Base-by-base conservation (phyloP, 2,888 invertebrate genomes). In the Calephelis perditalis region DNA sequence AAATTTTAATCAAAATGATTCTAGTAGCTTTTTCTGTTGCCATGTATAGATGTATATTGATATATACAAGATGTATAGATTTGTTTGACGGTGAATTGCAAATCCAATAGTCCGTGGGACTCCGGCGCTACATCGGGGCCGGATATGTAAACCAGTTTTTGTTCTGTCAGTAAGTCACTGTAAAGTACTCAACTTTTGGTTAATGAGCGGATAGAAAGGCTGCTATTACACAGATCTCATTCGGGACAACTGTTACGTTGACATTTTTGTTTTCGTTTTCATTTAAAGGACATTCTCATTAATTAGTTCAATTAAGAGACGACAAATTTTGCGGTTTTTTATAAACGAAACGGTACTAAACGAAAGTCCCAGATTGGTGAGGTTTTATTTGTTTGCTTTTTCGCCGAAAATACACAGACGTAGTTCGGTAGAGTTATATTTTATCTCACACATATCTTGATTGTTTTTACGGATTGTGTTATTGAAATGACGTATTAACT, bases 161-260 rank as follows among this genome's bases (percentile, higher is more conserved):
- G 82, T 73, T 66, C 68, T 71, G 78, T 73, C 78, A 78, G 82
- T 81, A 82, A 71, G 68, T 73, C 78, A 83, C 76, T 70, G 70
- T 70, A 67, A 72, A 76, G 70, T 60, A 45, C 45, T 60, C 46
- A 35, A 71, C 72, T 82, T 83, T 85, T 75, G 79, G 83, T 73
- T 88, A 88, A 88, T 84, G 79, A 87, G 84, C 87, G 89, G 87
- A 89, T 87, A 88, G 87, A 86, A 85, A 86, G 87, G 82, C 75
- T 68, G 71, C 75, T 78, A 71, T 69, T 74, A 71, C 67, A 69
- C 69, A 69, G 67, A 73, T 71, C 72, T 70, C 71, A 69, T 64
- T 66, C 35, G 65, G 62, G 65, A 68, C 70, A 56, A 59, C 63
- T 59, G 60, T 66, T 62, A 62, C 56, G 58, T 56, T 63, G 36